phyloP scores from a whole-genome alignment of 2,113 vertebrate genomes.

The Gracilinanus agilis region DNA sequence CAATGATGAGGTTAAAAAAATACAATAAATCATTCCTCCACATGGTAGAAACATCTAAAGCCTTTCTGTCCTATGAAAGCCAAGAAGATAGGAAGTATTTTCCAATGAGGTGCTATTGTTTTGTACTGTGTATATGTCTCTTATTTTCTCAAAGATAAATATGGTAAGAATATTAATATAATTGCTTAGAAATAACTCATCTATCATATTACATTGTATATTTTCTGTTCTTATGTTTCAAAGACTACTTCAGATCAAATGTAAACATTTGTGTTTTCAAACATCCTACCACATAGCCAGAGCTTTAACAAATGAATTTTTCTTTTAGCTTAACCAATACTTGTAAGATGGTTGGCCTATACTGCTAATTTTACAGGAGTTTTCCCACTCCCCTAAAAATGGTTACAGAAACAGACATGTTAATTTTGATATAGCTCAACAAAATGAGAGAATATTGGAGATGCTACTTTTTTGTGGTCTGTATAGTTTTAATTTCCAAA shows the following conservation, averaged over 20 bases:
- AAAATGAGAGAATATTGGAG: background rate
- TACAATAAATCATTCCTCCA: background rate
- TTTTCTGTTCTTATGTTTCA: conserved; percentile 52
- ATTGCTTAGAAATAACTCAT: conserved; percentile 50
- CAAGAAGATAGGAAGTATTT: background rate
- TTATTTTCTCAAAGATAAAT: conserved; percentile 70
- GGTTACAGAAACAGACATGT: conserved; percentile 31
- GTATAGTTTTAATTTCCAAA: background rate
- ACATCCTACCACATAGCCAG: conserved; percentile 17
- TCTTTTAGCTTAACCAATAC: conserved; percentile 38
- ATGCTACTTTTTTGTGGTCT: background rate
- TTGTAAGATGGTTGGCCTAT: conserved; percentile 50
- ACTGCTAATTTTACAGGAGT: conserved; percentile 62
- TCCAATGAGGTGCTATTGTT: conserved; percentile 50
- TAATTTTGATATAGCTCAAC: conserved; percentile 60
- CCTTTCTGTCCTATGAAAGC: conserved; percentile 44
- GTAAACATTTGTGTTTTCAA: conserved; percentile 52
- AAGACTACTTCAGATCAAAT: conserved; percentile 64
- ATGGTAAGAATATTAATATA: conserved; percentile 14
- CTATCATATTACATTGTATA: conserved; percentile 44
- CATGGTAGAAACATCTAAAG: background rate
- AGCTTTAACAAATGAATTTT: conserved; percentile 64
- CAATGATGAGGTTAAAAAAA: background rate
- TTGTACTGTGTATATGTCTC: conserved; percentile 57
- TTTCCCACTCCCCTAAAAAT: conserved; percentile 48